Evolutionary conservation across 2,797 vertebrate genomes (phyloP), one percentile per base, ranked within the genome.

Genomic region (Typhlichthys subterraneus): DNA sequence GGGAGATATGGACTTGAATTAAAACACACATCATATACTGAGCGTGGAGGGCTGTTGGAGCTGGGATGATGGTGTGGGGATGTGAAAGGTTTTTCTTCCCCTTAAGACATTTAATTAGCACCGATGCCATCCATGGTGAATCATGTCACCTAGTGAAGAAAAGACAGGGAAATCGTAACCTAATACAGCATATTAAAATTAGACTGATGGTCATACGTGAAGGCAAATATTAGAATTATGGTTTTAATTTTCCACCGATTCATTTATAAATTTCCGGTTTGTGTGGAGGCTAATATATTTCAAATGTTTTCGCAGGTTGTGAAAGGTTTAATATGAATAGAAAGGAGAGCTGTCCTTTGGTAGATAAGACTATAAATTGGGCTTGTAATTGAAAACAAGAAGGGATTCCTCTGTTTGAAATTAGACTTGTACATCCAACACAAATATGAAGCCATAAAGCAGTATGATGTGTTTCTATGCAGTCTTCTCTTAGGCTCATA

Each of bases 1-100:
- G 72, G 76, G 67, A 72, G 63, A 73, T 71, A 65, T 79, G 63
- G 58, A 52, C 63, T 73, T 9, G 58, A 87, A 76, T 70, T 52
- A 65, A 80, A 63, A 67, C 79, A 75, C 29, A 12, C 60, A 61
- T 77, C 59, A 53, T 62, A 67, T 60, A 59, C 42, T 76, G 10
- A 12, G 33, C 59, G 61, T 38, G 13, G 60, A 70, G 31, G 47
- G 56, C 38, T 42, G 58, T 72, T 67, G 63, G 59, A 76, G 61
- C 45, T 42, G 33, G 61, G 61, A 72, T 71, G 52, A 85, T 77
- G 75, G 62, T 65, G 59, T 4, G 38, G 57, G 45, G 55, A 48
- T 66, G 63, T 69, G 57, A 78, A 73, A 73, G 57, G 29, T 60
- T 77, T 67, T 72, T 71, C 57, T 67, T 11, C 42, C 6, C 61